Percentiles rank a stretch among this genome's conserved stretches.
Evolutionary conservation across 2,113 vertebrate genomes (phyloP).

Genomic region (Pundamilia nyererei): DNA sequence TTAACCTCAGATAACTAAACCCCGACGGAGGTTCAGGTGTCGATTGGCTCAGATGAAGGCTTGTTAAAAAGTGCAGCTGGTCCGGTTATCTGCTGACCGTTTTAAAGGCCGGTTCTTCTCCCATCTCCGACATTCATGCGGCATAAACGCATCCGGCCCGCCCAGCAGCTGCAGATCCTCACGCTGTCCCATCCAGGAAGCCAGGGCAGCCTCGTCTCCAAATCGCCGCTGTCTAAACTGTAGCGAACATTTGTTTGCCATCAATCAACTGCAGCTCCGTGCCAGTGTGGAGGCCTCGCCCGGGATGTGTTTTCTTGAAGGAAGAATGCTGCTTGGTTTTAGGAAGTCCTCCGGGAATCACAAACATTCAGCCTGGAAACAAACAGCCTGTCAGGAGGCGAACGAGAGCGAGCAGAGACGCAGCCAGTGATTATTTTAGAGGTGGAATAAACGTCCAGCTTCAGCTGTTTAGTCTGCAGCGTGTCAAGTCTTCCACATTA

Average conservation of each 20-base stretch:
- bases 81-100: background rate
- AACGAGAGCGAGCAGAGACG: background rate
- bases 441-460: background rate
- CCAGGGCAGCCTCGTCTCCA: background rate
- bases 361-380: background rate
- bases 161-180: background rate
- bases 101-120: background rate
- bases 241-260: conserved; percentile 23
- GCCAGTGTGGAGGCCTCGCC: background rate
- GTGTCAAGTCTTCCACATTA: background rate
- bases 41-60: background rate
- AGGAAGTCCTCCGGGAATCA: background rate
- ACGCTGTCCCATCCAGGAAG: background rate
- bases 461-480: background rate
- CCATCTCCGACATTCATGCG: background rate
- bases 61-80: background rate
- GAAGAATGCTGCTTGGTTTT: background rate
- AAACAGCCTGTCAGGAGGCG: background rate
- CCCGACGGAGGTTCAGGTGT: background rate
- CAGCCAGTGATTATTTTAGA: fast-evolving
- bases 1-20: fast-evolving
- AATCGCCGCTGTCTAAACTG: background rate
- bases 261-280: conserved; percentile 16
- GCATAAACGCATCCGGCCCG: fast-evolving
- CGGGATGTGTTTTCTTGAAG: background rate